Base-by-base conservation (phyloP, 2,888 invertebrate genomes). In the Diaperis boleti region DNA sequence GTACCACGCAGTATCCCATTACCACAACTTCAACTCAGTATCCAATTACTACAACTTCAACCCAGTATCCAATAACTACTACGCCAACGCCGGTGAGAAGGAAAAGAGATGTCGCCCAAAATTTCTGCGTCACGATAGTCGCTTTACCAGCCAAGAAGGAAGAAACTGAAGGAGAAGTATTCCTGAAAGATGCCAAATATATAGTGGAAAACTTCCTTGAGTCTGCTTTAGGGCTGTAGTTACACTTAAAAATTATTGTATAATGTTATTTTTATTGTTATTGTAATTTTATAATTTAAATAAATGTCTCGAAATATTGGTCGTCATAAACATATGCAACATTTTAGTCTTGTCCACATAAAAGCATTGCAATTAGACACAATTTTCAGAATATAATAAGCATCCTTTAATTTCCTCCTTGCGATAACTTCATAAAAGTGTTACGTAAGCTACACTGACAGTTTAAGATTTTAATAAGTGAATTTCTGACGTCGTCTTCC, bases 111-210 rank as follows among this genome's bases (percentile, higher is more conserved):
- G 55, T 59, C 3, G 65, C 70, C 4, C 72, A 76, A 17, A 66
- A 69, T 6, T 77, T 76, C 52, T 78, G 78, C 45, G 78, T 78
- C 7, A 76, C 78, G 1, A 71, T 78, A 44, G 42, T 77, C 13
- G 77, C 77, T 6, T 47, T 75, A 17, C 78, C 78, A 2, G 75
- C 78, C 8, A 70, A 70, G 41, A 70, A 71, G 45, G 66, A 73
- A 59, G 47, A 65, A 11, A 70, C 74, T 1, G 73, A 74, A 49
- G 75, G 72, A 14, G 76, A 77, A 47, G 61, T 68, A 37, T 15
- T 73, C 1, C 65, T 73, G 29, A 39, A 70, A 5, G 66, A 62
- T 17, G 67, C 71, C 3, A 70, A 71, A 11, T 62, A 57, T 44
- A 47, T 74, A 17, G 66, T 76, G 41, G 57, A 71, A 1, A 71